Evolutionary conservation across 2,888 invertebrate species (phyloP).

Genomic region (Leptogaster cylindrica): DNA sequence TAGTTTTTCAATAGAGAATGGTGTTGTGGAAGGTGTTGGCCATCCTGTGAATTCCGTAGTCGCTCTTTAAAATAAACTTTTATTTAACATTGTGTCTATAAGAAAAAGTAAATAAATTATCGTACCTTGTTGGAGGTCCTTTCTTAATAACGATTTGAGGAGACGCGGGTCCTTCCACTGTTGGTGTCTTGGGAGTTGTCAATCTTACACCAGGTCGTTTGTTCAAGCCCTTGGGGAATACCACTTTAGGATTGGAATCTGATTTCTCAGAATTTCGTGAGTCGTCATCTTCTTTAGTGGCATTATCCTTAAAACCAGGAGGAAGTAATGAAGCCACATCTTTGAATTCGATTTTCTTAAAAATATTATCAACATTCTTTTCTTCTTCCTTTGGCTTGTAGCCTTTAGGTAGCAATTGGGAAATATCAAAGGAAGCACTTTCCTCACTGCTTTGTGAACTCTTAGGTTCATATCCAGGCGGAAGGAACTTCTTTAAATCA

Average conservation of each 20-base stretch:
- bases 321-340: constrained; percentile 65
- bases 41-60: constrained; percentile 91
- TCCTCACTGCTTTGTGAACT: constrained; percentile 47
- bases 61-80: constrained; percentile 64
- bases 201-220: constrained; percentile 67
- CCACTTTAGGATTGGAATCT: constrained; percentile 68
- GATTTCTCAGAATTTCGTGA: constrained; percentile 62
- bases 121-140: constrained; percentile 81
- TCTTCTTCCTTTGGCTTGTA: constrained; percentile 61
- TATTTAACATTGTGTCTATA: constrained; percentile 48
- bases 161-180: constrained; percentile 62
- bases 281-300: constrained; percentile 50
- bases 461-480: constrained; percentile 66
- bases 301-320: constrained; percentile 64
- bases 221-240: constrained; percentile 72
- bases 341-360: constrained; percentile 56
- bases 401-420: constrained; percentile 69
- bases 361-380: constrained; percentile 47
- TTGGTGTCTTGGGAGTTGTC: constrained; percentile 66
- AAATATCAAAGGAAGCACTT: constrained; percentile 61
- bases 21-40: constrained; percentile 87
- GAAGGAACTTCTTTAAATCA: constrained; percentile 68
- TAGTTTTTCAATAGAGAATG: constrained; percentile 82
- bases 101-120: neutral
- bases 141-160: constrained; percentile 76